Evolutionary conservation across 1,140 invertebrate species (phyloP), one percentile per base, ranked within the genome.

Genomic region (Polypedilum pembai): DNA sequence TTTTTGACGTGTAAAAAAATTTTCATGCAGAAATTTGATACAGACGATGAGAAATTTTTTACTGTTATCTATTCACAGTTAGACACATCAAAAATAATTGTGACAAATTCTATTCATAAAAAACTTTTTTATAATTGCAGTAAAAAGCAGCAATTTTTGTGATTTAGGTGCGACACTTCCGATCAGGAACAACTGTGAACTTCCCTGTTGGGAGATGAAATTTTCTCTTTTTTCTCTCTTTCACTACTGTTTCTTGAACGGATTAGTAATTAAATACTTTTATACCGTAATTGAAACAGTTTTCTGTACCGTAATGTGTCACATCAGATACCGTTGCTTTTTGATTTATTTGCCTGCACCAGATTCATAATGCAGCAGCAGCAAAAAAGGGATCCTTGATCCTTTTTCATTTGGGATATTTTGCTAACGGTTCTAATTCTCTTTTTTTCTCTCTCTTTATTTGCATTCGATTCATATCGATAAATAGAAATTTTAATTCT

Each of bases 211-310:
- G 12, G 15, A 56, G 12, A 4, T n/a, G n/a, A 56, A 45, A 45
- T 56, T 56, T 56, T 56, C 45, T 33, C 1, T 33, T 5, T 33
- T 33, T n/a, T n/a, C n/a, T 33, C 24, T 33, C 5, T 33, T 5
- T 33, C 24, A 33, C 5, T 33, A 1, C 5, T 33, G 1, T 33
- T 33, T 5, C 24, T 33, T 12, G 45, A 56, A 69, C 17, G 65
- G 65, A 69, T 69, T 69, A 69, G 65, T 69, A 69, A 69, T 69
- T 69, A 69, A 69, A 69, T 69, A 69, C 65, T 69, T 69, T 69
- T 69, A 69, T 69, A 69, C 65, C 65, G 65, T 69, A 69, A 69
- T 69, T 69, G 65, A 69, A 69, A 69, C 20, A 69, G 65, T 20
- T 69, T 69, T 69, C 20, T 56, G 45, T 15, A 56, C 45, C 45